A percentile compares a stretch with the other conserved stretches of the same genome.
phyloP scores from a whole-genome alignment of 2,113 vertebrate genomes.

The western clawed frog (Xenopus tropicalis) region DNA sequence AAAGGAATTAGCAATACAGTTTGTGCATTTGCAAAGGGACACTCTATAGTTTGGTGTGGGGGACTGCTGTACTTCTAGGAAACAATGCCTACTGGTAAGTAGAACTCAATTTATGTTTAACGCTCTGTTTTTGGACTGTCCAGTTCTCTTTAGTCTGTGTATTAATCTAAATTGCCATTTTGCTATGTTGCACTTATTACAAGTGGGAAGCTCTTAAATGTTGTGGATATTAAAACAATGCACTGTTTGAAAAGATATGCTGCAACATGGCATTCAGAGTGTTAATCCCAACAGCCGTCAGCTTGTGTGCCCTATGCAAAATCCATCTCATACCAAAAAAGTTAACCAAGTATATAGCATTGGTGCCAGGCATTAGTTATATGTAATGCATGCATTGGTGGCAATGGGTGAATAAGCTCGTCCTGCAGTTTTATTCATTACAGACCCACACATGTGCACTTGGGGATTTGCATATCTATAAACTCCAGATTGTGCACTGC shows the following conservation, averaged over 20 bases:
- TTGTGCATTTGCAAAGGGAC: background rate
- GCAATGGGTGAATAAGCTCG: too few relatives aligned
- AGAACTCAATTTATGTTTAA: background rate
- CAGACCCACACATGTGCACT: too few relatives aligned
- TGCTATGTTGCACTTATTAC: background rate
- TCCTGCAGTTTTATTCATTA: too few relatives aligned
- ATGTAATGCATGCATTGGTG: background rate
- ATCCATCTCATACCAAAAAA: too few relatives aligned
- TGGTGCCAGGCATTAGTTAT: too few relatives aligned
- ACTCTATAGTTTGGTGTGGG: background rate
- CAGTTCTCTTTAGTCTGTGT: background rate
- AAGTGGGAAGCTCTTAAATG: too few relatives aligned
- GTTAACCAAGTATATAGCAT: too few relatives aligned
- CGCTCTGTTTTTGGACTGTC: background rate
- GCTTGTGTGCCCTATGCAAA: too few relatives aligned
- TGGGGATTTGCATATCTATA: background rate
- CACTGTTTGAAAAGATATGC: too few relatives aligned
- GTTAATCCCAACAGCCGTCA: too few relatives aligned
- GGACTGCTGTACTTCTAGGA: constrained; percentile 4
- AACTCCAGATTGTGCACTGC: background rate
- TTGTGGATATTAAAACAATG: too few relatives aligned
- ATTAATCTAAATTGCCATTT: background rate
- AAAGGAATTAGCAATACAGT: background rate
- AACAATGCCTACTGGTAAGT: constrained; percentile 51
- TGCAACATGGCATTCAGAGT: too few relatives aligned